These are phyloP conservation scores for Tangara arthus DNA, from an alignment of 2,797 vertebrate species.

Conservation along the genomic window DNA sequence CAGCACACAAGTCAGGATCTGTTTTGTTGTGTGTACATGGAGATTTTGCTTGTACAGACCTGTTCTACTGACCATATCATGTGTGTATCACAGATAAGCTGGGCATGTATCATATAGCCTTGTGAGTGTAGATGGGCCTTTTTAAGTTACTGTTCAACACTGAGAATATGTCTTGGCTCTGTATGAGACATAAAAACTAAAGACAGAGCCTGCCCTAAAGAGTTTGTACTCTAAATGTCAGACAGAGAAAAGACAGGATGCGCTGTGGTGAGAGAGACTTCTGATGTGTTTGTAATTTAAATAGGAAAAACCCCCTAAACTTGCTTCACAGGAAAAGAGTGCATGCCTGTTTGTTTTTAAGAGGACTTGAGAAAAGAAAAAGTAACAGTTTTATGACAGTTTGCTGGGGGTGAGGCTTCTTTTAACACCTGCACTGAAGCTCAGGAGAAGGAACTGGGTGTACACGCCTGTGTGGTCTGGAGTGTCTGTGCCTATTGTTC, in stretches of 20 bases:
- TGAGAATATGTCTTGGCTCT: not conserved
- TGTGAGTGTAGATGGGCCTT: not conserved
- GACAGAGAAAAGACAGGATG: constrained; percentile 58
- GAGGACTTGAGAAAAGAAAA: constrained; percentile 16
- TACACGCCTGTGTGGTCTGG: not conserved
- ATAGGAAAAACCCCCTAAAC: not conserved
- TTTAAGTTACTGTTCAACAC: not conserved
- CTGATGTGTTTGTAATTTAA: constrained; percentile 54
- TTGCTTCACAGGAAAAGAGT: constrained; percentile 47
- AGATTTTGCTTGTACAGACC: not conserved
- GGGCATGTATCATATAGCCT: not conserved
- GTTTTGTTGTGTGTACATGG: not conserved
- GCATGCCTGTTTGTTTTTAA: constrained; percentile 5
- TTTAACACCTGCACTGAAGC: constrained; percentile 24
- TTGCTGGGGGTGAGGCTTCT: constrained; percentile 32
- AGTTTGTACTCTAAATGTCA: constrained; percentile 58
- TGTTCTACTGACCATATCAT: not conserved
- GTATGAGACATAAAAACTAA: not conserved
- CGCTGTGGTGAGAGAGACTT: constrained; percentile 30
- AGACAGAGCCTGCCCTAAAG: constrained; percentile 18
- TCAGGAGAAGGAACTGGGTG: constrained; percentile 1
- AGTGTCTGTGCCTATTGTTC: not conserved
- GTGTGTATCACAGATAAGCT: not conserved
- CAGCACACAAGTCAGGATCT: not conserved
- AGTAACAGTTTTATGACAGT: constrained; percentile 43